Evolutionary conservation across 2,888 invertebrate species (phyloP), one percentile per base, ranked within the genome.

Genomic region (Drosophila atroscutellata): DNA sequence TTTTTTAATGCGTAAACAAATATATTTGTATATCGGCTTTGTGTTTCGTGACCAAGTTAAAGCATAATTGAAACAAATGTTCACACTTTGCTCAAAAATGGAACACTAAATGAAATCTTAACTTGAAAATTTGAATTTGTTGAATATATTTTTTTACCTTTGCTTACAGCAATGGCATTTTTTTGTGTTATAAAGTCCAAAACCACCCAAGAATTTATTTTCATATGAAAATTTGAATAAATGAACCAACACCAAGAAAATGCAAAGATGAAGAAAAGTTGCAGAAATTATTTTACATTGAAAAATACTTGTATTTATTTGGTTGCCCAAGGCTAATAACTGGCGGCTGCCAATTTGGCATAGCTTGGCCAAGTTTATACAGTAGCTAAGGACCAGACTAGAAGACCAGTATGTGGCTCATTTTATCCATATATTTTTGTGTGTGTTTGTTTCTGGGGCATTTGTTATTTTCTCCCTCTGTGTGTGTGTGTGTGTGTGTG

Each of bases 271-370:
- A 18, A 24, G 61, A 51, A 65, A 68, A 67, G 63, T 61, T 74
- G 51, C 51, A 63, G 59, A 67, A 63, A 39, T n/a, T 30, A 50
- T 52, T 47, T 66, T 54, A 18, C 32, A 36, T 75, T 68, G 71
- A 64, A 71, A 83, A 85, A 88, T 85, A 68, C 88, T 89, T 89
- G 77, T 72, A 85, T 87, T 82, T 75, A 82, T 82, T 89, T 82
- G 67, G 24, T 65, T 50, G 75, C 90, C 72, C 52, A 58, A 55
- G 71, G 90, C 58, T 54, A 65, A 37, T 77, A 66, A 52, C 39
- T 54, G 49, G 36, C 26, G 63, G 57, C 61, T 51, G 56, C 63
- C 76, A 83, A 63, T 72, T 68, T 51, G 69, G 58, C 86, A 71
- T 74, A 87, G 75, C 77, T 85, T 79, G 72, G 81, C 59, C 59